Base-by-base conservation (phyloP, 2,888 invertebrate species). In the Lordiphosa fenestrarum region DNA sequence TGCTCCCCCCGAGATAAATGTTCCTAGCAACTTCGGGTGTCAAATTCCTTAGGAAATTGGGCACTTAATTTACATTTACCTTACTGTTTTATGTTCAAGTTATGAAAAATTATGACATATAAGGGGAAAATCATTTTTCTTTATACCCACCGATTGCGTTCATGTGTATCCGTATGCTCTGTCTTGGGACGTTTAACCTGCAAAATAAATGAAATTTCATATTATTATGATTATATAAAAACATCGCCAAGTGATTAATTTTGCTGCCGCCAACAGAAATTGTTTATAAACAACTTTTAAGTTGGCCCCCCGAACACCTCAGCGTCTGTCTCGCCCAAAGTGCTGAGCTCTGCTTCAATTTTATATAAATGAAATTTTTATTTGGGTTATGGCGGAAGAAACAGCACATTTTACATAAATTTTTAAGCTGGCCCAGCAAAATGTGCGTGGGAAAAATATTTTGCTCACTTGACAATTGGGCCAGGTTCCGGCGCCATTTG, bases 111-210 rank as follows among this genome's bases (percentile, higher is more conserved):
- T 64, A 59, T 64, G 54, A 61, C 51, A 80, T 57, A 70, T 63
- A 47, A 47, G 35, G 47, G 30, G 30, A n/a, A 40, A 40, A 21
- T 40, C 5, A 10, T 30, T 25, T 13, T 42, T 55, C 13, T 46
- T 42, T 53, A 13, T 58, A 87, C 92, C 92, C 90, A 94, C 94
- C 94, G 92, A 90, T 93, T 93, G 87, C 92, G 91, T 82, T 93
- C 93, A 91, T 93, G 91, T 66, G 91, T 88, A 87, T 93, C 91
- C 86, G 91, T 91, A 69, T 92, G 90, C 87, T 94, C 94, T 75
- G 92, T 91, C 90, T 93, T 91, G 77, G 93, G 91, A 89, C 94
- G 91, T 90, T 94, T 94, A 89, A 93, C 93, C 94, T 94, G 91
- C 44, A 93, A 93, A 71, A 44, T 51, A 59, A 55, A 55, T 6